Evolutionary conservation across 2,113 vertebrate species (phyloP).

Genomic region (Hucho hucho): DNA sequence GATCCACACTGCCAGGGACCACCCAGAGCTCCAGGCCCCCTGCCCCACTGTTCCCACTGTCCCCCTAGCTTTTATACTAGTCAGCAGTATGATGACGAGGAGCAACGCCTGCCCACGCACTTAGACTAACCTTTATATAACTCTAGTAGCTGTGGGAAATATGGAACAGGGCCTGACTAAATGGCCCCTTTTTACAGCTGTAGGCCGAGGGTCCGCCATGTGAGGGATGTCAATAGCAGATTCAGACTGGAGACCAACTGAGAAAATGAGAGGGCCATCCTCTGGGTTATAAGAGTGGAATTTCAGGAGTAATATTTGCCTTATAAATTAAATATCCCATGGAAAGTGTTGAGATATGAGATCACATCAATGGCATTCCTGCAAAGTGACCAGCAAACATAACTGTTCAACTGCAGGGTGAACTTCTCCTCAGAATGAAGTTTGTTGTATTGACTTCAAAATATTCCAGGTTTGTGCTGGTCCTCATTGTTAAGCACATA

Average conservation of each 20-base stretch:
- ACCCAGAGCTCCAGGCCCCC: constrained; percentile 44
- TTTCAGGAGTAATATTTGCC: neutral
- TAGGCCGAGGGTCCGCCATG: constrained; percentile 22
- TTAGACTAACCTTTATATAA: constrained; percentile 71
- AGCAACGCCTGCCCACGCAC: constrained; percentile 55
- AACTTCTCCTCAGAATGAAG: constrained; percentile 10
- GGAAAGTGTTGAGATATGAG: constrained; percentile 16
- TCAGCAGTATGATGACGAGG: constrained; percentile 20
- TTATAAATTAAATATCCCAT: neutral
- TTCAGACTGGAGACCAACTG: constrained; percentile 15
- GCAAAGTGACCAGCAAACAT: constrained; percentile 17
- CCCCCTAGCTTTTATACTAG: too few relatives aligned
- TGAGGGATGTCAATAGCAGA: constrained; percentile 23
- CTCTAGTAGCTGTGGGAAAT: constrained; percentile 70
- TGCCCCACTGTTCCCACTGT: constrained; percentile 31
- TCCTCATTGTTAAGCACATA: constrained; percentile 28
- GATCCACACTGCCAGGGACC: constrained; percentile 43
- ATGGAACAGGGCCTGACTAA: constrained; percentile 42
- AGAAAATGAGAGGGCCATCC: neutral
- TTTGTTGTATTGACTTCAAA: constrained; percentile 31
- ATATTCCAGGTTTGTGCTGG: constrained; percentile 18
- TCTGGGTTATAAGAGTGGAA: neutral
- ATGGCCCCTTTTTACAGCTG: constrained; percentile 25
- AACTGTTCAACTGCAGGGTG: constrained; percentile 25
- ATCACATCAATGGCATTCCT: constrained; percentile 44